A percentile compares a stretch with the other conserved stretches of the same genome.
phyloP scores from a whole-genome alignment of 2,888 invertebrate species.

The Camptogramma bilineatum region DNA sequence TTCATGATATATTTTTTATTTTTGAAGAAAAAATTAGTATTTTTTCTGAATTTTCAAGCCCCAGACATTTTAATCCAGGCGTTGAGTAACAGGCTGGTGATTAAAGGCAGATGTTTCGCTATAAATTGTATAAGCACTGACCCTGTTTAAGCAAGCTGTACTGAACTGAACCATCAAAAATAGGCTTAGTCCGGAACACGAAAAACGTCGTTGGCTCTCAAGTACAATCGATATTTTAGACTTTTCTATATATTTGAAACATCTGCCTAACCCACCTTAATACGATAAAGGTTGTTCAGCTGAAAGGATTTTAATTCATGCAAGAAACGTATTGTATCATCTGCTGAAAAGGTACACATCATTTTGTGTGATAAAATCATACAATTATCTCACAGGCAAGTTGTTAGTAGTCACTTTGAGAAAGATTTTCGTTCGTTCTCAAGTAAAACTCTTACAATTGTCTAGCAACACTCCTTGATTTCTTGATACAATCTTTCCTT shows the following conservation, averaged over 20 bases:
- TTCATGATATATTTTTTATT: not conserved
- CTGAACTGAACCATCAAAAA: not conserved
- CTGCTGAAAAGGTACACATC: not conserved
- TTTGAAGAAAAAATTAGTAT: not conserved
- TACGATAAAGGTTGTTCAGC: too few species aligned
- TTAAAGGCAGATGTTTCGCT: conserved; percentile 6
- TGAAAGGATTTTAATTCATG: not conserved
- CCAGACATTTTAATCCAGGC: conserved; percentile 2
- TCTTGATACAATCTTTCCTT: conserved; percentile 37
- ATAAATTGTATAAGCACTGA: conserved; percentile 1
- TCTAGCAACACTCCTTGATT: conserved; percentile 23
- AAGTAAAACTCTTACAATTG: conserved; percentile 16
- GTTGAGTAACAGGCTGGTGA: not conserved
- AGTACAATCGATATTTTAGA: not conserved
- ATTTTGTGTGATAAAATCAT: not conserved
- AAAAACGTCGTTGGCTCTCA: not conserved
- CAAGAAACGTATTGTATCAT: not conserved
- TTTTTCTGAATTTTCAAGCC: not conserved
- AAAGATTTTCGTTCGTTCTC: not conserved
- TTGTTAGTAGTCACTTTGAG: not conserved
- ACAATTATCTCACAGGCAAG: not conserved
- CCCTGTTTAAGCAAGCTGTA: not conserved
- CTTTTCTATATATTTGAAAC: not conserved
- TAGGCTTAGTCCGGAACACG: not conserved
- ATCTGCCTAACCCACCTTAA: too few species aligned